Conservation (phyloP, 2,888 invertebrate species). For the Branchellion lobata region DNA sequence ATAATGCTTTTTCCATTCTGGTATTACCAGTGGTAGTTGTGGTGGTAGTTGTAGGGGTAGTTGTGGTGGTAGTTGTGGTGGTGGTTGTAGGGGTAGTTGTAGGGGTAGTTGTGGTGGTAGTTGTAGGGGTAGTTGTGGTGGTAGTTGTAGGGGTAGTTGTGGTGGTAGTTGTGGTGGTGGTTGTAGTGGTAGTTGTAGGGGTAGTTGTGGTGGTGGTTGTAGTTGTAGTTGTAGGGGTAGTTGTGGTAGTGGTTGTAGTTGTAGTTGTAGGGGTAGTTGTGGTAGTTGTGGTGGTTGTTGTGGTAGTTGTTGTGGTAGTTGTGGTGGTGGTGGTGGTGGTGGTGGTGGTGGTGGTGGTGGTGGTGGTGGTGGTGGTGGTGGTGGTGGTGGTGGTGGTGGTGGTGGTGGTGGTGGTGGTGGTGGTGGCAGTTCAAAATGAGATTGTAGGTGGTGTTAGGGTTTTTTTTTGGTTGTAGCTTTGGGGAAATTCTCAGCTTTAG, state of each 20-base stretch:
- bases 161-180: not conserved
- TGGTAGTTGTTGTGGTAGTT: not conserved
- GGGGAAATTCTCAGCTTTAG: not conserved
- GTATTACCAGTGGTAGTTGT: not conserved
- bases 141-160: conserved; percentile 10
- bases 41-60: conserved; percentile 3
- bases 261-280: not conserved
- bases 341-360: not conserved
- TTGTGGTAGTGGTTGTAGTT: not conserved
- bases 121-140: not conserved
- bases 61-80: not conserved
- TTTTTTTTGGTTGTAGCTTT: not conserved
- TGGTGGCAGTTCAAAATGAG: not conserved
- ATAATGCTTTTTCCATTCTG: too few relatives aligned
- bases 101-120: conserved; percentile 1
- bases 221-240: conserved; percentile 10
- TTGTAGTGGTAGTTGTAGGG: not conserved
- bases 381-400: not conserved
- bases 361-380: not conserved
- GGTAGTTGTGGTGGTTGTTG: not conserved
- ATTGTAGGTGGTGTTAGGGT: not conserved
- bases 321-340: not conserved
- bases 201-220: conserved; percentile 3
- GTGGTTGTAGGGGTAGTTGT: not conserved
- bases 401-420: not conserved